Evolutionary conservation across 2,797 vertebrate species (phyloP).

Genomic region (Muscicapa comitata): DNA sequence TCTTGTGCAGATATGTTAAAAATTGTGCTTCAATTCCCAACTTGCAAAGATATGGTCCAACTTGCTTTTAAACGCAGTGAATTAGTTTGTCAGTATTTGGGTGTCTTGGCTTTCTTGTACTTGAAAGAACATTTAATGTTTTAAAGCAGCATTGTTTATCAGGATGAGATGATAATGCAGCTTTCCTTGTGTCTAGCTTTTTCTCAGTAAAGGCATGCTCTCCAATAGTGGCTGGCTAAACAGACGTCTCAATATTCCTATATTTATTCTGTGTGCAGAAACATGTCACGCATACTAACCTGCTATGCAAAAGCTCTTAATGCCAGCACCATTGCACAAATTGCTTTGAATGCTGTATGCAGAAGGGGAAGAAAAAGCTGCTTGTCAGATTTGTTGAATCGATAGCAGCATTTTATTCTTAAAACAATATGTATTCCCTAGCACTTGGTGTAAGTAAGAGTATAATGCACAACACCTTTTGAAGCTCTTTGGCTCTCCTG

Average conservation of each 20-base stretch:
- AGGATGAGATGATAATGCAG: conserved; percentile 49
- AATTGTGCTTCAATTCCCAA: conserved; percentile 4
- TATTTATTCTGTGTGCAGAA: conserved; percentile 37
- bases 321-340: conserved; percentile 8
- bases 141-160: conserved; percentile 39
- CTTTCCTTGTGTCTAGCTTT: background rate
- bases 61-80: background rate
- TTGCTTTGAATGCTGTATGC: conserved; percentile 60
- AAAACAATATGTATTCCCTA: background rate
- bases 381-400: background rate
- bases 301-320: conserved; percentile 17
- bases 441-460: conserved; percentile 7
- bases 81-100: background rate
- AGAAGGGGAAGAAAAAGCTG: background rate
- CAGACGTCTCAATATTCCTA: background rate
- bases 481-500: conserved; percentile 9
- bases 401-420: conserved; percentile 9
- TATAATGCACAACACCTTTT: background rate
- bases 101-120: conserved; percentile 34
- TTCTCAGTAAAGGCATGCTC: conserved; percentile 55
- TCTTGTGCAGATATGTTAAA: background rate
- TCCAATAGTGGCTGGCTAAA: conserved; percentile 32
- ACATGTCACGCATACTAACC: conserved; percentile 56
- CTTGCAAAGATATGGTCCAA: background rate
- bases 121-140: background rate